Percentiles rank a stretch among this genome's conserved stretches.
phyloP scores from a whole-genome alignment of 2,797 vertebrate genomes.

The Hyperoplus immaculatus region DNA sequence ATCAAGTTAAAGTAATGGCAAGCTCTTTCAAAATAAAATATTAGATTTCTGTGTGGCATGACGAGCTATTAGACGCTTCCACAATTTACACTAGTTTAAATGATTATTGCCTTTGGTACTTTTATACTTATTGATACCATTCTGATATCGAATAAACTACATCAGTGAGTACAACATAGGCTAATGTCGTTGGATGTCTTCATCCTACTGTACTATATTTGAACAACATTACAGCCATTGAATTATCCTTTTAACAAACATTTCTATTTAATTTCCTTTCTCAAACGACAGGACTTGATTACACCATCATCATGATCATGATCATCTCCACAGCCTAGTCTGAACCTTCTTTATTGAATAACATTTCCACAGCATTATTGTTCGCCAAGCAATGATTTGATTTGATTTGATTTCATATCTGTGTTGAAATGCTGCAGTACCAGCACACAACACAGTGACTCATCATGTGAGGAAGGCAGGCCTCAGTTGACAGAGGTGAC shows the following conservation, averaged over 20 bases:
- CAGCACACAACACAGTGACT: constrained; percentile 39
- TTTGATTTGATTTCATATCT: neutral
- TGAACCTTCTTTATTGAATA: neutral
- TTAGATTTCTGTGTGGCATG: neutral
- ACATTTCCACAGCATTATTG: neutral
- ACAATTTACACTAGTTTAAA: neutral
- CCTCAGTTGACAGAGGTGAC: constrained; percentile 54
- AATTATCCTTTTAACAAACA: neutral
- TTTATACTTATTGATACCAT: neutral
- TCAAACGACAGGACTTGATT: neutral
- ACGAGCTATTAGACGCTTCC: neutral
- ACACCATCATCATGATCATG: neutral
- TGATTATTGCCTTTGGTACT: neutral
- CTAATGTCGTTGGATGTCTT: neutral
- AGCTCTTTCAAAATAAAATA: constrained; percentile 16
- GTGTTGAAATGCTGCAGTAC: constrained; percentile 30
- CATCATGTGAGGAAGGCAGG: constrained; percentile 42
- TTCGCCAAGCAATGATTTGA: neutral
- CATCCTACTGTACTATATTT: neutral
- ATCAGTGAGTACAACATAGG: neutral
- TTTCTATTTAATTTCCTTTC: neutral
- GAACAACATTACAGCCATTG: neutral
- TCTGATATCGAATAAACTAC: neutral
- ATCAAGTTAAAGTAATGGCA: constrained; percentile 8
- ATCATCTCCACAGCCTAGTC: neutral